Base-by-base conservation (phyloP, 2,113 vertebrate species). In the Dryoscopus gambensis region DNA sequence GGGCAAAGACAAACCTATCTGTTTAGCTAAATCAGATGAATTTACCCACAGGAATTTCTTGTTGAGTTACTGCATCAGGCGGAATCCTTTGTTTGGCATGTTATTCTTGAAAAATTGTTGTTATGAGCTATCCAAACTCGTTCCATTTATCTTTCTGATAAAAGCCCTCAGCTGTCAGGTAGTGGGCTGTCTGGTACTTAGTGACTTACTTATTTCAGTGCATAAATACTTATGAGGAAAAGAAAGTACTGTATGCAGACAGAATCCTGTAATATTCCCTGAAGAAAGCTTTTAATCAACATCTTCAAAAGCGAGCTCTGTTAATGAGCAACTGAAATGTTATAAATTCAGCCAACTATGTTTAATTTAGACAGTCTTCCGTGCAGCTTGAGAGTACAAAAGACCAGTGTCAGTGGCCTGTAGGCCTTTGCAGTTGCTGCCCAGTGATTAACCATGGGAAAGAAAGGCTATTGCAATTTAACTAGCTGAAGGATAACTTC, bases 391-490 rank as follows among this genome's bases (percentile, higher is more conserved):
- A 44, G 84, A 91, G 87, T 70, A 94, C 79, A 95, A 94, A 96
- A 90, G 93, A 90, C 60, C 68, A 83, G 65, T 93, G 93, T 84
- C 90, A 84, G 60, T 81, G 83, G 92, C 83, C 79, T 94, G 52
- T 37, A 81, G 82, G 90, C 68, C 76, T 67, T 42, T 86, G 87
- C 85, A 81, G 55, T 96, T 94, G 44, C 69, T 96, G 71, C 75
- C 68, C 47, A 44, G 47, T 91, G 86, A 87, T 91, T 90, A 96
- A 74, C 64, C 55, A 88, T 37, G 71, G 68, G 68, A 94, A 90
- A 81, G 75, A 86, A 96, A 96, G 92, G 79, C 76, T 90, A 92
- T 60, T 94, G 64, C 68, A 89, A 86, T 94, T 93, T 87, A 96
- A 96, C 94, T 84, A 93, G 49, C 68, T 82, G 46, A 64, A 93